Percentiles rank a stretch among this genome's conserved stretches.
These are phyloP conservation scores for Lasioglossum lativentre DNA, from an alignment of 2,888 invertebrate genomes.

Conservation along the genomic window DNA sequence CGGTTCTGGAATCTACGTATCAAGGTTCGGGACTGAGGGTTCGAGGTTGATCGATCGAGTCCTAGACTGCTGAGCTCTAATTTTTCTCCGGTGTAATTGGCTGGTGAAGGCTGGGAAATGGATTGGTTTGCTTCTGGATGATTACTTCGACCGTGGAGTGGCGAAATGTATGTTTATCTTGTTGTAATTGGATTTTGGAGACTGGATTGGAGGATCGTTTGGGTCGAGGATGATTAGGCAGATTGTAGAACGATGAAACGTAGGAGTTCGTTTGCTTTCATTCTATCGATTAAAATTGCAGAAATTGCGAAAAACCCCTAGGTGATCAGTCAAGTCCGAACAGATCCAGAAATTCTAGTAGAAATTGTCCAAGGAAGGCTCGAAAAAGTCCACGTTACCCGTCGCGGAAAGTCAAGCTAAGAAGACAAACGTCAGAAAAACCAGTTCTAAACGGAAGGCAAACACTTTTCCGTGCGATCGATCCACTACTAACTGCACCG, in stretches of 20 bases:
- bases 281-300: neutral
- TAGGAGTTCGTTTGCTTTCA: neutral
- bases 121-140: neutral
- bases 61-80: neutral
- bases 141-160: neutral
- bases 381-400: neutral
- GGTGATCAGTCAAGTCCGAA: neutral
- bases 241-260: neutral
- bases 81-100: neutral
- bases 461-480: neutral
- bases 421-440: neutral
- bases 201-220: neutral
- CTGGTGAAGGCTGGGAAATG: neutral
- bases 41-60: neutral
- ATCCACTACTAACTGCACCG: neutral
- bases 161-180: neutral
- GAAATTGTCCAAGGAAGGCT: neutral
- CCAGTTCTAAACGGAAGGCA: neutral
- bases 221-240: too few relatives aligned
- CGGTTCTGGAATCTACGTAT: neutral
- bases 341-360: neutral
- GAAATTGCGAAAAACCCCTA: neutral
- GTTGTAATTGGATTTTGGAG: neutral
- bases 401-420: neutral
- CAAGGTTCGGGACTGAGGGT: neutral